Evolutionary conservation across 1,140 invertebrate species (phyloP), one percentile per base, ranked within the genome.

Genomic region (Trichogramma pretiosum): DNA sequence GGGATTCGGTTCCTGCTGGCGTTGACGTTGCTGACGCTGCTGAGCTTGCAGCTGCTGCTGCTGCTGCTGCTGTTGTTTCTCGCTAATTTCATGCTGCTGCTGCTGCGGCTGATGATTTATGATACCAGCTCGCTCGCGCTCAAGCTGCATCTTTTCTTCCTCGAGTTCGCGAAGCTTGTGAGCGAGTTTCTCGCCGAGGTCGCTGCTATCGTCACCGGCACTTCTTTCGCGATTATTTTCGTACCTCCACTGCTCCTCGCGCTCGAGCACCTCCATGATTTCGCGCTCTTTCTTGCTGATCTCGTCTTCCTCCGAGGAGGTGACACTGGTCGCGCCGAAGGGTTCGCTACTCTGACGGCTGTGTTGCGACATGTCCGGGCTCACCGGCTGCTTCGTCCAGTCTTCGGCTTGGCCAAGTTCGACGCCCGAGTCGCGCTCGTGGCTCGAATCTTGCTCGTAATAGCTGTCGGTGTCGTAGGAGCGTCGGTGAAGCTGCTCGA

Each of bases 341-440:
- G 77, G 71, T 61, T 87, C 84, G 63, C 84, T 86, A 60, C 84
- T 84, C 58, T 87, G 83, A 45, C 84, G 77, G 56, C 83, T 85
- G 56, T 87, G 84, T 52, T 82, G 80, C 33, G 82, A 72, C 52
- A 75, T 79, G 53, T 81, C 78, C 0, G 77, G 77, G 26, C 78
- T 55, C 57, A 75, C 58, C 54, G 77, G 57, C 68, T 80, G 62
- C 68, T 82, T 65, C 63, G 77, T 75, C 81, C 69, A 70, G 10
- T 72, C 69, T 24, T 72, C 69, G 8, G 64, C 64, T 48, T 72
- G 75, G 43, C 83, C 82, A 8, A 84, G 68, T 56, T 84, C 83
- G 0, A 88, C 82, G 1, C 85, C 85, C 0, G 84, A 87, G 63
- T 87, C 85, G 38, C 84, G 63, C 35, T 72, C 69, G 48, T 72